Base-by-base conservation (phyloP, 1,140 invertebrate genomes). In the Planococcus citri region DNA sequence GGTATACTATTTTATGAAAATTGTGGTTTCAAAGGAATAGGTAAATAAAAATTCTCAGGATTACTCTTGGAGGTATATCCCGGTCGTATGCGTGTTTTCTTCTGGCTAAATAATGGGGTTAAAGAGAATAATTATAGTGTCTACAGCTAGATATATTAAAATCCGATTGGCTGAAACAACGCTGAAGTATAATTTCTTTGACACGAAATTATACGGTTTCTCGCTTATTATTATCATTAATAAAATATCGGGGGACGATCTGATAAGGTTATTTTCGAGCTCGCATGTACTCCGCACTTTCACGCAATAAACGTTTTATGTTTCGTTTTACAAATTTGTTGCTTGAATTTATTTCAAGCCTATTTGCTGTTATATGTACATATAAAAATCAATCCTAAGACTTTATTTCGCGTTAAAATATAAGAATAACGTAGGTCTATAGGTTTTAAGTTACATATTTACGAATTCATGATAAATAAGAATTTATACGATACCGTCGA, bases 141-240 rank as follows among this genome's bases (percentile, higher is more conserved):
- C 60, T 27, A 64, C 60, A 64, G 10, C 60, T 64, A 17, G 60
- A 10, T 24, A 25, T 64, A 27, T 64, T 64, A 64, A 64, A 64
- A 64, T 64, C 25, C 60, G 60, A 64, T 64, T 64, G 60, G 60
- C 22, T 20, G 60, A 25, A 24, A 27, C 22, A 64, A 64, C 60
- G 60, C 25, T 6, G 25, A 24, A 25, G 60, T 64, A 64, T 64
- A 64, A 64, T 64, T 64, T 64, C 60, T 64, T 64, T 64, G 60
- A 64, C 60, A 64, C 60, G 60, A 64, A 64, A 64, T 64, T 64
- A 64, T 64, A 64, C 60, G 60, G 60, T 64, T 64, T 64, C 60
- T 27, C 60, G 21, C 22, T 27, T 25, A 64, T 64, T 25, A 64
- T 64, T 64, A 64, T 64, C 60, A 64, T 64, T 64, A 64, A 64